Evolutionary conservation across 2,888 invertebrate species (phyloP), one percentile per base, ranked within the genome.

Genomic region (Trichogramma evanescens): DNA sequence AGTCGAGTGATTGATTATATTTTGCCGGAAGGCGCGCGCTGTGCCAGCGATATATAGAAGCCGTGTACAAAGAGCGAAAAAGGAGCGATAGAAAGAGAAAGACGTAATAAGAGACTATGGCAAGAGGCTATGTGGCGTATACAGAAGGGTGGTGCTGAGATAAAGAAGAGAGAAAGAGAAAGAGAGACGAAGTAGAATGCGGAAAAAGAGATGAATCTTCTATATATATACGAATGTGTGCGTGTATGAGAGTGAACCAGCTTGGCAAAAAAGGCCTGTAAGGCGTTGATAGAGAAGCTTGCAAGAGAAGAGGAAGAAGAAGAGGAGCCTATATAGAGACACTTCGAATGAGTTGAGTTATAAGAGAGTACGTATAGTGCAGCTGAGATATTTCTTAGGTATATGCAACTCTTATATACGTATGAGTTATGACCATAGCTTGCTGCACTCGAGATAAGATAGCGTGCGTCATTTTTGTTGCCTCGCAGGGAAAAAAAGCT

Each of bases 1-100:
- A 68, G 74, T 74, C 74, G 72, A 74, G 77, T 77, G 78, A 77
- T 77, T 78, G 77, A 78, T 78, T 68, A 75, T 77, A 72, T 77
- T 77, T 74, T 72, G 72, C 73, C 75, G 76, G 76, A 76, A 76
- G 74, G 76, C 65, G 62, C 51, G 53, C 63, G 61, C 62, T 66
- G 66, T 45, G 42, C 59, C 56, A 56, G 52, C 50, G 49, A 52
- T 56, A 57, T 61, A 52, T 51, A 53, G 50, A 63, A 42, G 54
- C 49, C 45, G 39, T 8, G 44, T 8, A 52, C 46, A 55, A 40
- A 46, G 60, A 44, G 58, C 61, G 62, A 56, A 52, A 62, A 64
- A 63, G 53, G 45, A 63, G 61, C 50, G 55, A 61, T 59, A 54
- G 61, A 45, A 45, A 8, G 45, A 45, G 45, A 45, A 45, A 63